phyloP scores from a whole-genome alignment of 1,140 invertebrate species.

The Gonioctena quinquepunctata region DNA sequence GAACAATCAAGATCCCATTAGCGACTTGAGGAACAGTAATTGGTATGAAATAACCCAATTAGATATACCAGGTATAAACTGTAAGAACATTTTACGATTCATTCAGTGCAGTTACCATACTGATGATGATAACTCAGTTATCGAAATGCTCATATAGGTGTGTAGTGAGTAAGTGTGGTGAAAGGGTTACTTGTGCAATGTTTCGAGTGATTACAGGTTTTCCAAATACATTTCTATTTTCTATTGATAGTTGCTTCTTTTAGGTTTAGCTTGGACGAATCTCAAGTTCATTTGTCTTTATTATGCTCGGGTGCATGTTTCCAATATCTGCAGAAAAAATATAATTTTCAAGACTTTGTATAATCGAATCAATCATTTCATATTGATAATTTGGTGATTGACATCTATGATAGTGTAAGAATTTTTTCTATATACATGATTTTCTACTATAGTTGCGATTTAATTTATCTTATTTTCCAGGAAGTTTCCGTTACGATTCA shows the following conservation, averaged over 20 bases:
- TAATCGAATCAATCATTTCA: not conserved
- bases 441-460: not conserved
- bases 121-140: no score
- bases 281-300: not conserved
- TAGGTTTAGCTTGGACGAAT: not conserved
- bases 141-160: no score
- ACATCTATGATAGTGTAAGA: not conserved
- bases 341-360: not conserved
- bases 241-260: not conserved
- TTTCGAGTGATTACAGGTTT: not conserved
- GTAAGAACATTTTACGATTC: no score
- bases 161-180: no score
- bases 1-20: no score
- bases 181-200: no score
- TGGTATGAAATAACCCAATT: no score
- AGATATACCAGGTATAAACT: no score
- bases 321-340: not conserved
- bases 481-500: not conserved
- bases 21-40: no score
- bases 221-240: not conserved
- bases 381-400: not conserved
- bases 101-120: no score
- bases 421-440: not conserved
- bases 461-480: not conserved
- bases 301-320: not conserved